These are phyloP conservation scores for Pyrrhia umbra DNA, from an alignment of 2,888 invertebrate genomes.

Conservation along the genomic window DNA sequence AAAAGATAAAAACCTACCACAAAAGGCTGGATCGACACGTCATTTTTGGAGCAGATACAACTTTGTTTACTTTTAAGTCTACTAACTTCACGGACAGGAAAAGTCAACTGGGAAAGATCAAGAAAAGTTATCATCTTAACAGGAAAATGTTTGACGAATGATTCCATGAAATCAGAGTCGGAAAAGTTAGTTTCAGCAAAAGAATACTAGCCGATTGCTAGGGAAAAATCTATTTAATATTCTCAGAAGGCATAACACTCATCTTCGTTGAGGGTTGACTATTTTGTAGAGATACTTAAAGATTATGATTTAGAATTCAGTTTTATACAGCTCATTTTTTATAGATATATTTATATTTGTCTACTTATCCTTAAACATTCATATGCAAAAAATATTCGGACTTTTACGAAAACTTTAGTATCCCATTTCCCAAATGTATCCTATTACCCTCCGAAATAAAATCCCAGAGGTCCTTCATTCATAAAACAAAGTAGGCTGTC, in stretches of 20 bases:
- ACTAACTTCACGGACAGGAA: not conserved
- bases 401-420: not conserved
- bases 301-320: no score
- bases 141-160: not conserved
- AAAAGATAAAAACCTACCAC: not conserved
- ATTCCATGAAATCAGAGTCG: not conserved
- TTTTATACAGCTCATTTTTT: not conserved
- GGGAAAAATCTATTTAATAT: not conserved
- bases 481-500: conserved; percentile 31
- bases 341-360: not conserved
- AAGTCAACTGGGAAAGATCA: not conserved
- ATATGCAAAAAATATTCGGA: not conserved
- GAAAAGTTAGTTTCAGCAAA: not conserved
- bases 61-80: not conserved
- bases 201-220: not conserved
- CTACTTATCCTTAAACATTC: not conserved
- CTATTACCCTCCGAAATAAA: conserved; percentile 13
- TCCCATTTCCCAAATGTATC: not conserved
- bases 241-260: no score
- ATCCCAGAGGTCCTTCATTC: conserved; percentile 19
- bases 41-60: not conserved
- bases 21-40: not conserved
- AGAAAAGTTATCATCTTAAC: not conserved
- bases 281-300: no score
- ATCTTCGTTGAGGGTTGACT: no score